phyloP scores from a whole-genome alignment of 2,797 vertebrate genomes.

The Hylomyscus alleni region DNA sequence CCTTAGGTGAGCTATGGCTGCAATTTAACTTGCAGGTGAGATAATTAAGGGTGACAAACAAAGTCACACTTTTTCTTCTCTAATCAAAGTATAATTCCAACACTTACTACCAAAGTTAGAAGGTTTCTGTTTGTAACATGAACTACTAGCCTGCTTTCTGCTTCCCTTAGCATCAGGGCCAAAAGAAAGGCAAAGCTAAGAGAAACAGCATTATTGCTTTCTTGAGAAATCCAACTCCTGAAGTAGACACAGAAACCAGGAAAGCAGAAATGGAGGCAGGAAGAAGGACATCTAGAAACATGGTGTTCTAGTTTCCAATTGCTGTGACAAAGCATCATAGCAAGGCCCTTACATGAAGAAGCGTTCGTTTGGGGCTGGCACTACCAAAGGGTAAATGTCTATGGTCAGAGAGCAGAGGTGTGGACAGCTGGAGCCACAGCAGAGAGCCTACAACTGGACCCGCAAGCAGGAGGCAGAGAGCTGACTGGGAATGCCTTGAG shows the following conservation, averaged over 20 bases:
- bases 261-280: background rate
- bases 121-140: constrained; percentile 2
- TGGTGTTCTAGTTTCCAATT: background rate
- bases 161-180: constrained; percentile 15
- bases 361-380: too few relatives aligned
- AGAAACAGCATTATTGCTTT: constrained; percentile 13
- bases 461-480: background rate
- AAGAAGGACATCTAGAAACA: background rate
- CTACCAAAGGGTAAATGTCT: background rate
- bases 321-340: background rate
- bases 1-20: background rate
- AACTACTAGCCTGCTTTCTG: constrained; percentile 16
- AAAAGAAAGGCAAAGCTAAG: constrained; percentile 41
- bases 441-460: background rate
- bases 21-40: background rate
- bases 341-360: background rate
- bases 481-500: background rate
- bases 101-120: background rate
- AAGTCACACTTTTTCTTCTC: background rate
- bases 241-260: background rate
- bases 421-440: background rate
- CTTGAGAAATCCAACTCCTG: constrained; percentile 51
- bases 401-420: background rate
- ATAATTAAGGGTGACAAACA: constrained; percentile 41
- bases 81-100: constrained; percentile 36